A percentile compares a stretch with the other conserved stretches of the same genome.
phyloP scores from a whole-genome alignment of 1,140 invertebrate species.

The Drosophila mayri region DNA sequence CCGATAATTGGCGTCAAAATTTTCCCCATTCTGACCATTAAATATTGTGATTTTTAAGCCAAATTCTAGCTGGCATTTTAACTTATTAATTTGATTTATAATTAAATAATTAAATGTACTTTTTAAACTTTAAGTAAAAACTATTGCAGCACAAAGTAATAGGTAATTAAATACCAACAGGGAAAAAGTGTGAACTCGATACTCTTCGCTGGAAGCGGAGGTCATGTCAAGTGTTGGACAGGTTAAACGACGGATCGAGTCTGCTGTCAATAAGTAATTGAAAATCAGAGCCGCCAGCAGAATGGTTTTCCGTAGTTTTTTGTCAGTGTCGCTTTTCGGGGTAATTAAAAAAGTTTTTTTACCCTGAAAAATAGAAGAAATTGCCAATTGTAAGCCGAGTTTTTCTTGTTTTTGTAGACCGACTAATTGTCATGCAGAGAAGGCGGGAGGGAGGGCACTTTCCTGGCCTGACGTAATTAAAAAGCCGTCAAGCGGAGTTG shows the following conservation, averaged over 20 bases:
- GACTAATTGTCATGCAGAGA: constrained; percentile 64
- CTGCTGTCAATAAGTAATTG: constrained; percentile 76
- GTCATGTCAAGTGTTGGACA: constrained; percentile 68
- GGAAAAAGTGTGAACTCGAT: constrained; percentile 38
- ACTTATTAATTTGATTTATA: neutral
- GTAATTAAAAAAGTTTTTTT: constrained; percentile 80
- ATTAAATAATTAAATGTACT: neutral
- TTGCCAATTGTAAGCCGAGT: constrained; percentile 56
- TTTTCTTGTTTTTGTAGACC: constrained; percentile 50
- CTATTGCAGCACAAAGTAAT: constrained; percentile 15
- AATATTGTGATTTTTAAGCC: constrained; percentile 1
- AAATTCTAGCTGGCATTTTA: neutral
- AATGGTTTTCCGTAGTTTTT: constrained; percentile 31
- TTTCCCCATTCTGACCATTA: constrained; percentile 11
- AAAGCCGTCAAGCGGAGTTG: constrained; percentile 73
- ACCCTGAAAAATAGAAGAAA: constrained; percentile 42
- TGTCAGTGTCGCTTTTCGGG: constrained; percentile 47
- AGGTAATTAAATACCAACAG: constrained; percentile 21
- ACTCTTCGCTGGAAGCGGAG: constrained; percentile 12
- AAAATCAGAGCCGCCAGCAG: constrained; percentile 56
- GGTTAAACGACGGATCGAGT: constrained; percentile 65
- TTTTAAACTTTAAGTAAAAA: neutral
- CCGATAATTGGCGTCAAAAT: constrained; percentile 35
- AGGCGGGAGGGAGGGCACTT: constrained; percentile 18
- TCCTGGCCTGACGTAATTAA: constrained; percentile 74